Base-by-base conservation (phyloP, 2,113 vertebrate genomes). In the Blennius ocellaris region DNA sequence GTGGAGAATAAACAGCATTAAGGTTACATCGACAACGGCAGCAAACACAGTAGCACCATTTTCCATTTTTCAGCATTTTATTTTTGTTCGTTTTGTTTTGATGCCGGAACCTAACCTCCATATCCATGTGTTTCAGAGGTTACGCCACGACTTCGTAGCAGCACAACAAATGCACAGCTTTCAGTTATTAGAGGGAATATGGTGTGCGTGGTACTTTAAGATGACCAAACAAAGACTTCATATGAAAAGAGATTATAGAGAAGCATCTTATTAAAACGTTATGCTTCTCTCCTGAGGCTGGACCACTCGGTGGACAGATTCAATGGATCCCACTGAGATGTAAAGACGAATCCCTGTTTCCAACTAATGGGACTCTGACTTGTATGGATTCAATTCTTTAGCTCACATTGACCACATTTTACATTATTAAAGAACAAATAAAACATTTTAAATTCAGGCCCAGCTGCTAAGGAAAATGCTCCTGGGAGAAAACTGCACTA, bases 251-350 rank as follows among this genome's bases (percentile, higher is more conserved):
- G 21, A 2, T 16, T 36, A 52, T 15, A 71, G 59, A 51, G 8
- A 78, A 43, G 17, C 67, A 73, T 48, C 17, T 38, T 70, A 58
- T 53, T 80, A 68, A 84, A 81, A 54, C 80, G 56, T 47, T 5
- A 3, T 62, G 76, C 30, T 16, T 53, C 38, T 44, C 54, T 63
- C 62, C 11, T 48, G 38, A 50, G 64, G 11, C 53, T 57, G 59
- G 4, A 41, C 8, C 12, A 15, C 15, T 51, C 30, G 37, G 52
- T 63, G 62, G 41, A 69, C 14, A 37, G 60, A 71, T 57, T 55
- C 37, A 78, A 54, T 40, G 30, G 53, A 70, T 82, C 63, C 57
- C 14, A 55, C 60, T 78, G 78, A 62, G 56, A 55, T 61, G 55
- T 17, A 49, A 82, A 84, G n/a, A 73, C 63, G 10, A 68, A 55